phyloP scores from a whole-genome alignment of 2,797 vertebrate genomes.

The Erethizon dorsatum region DNA sequence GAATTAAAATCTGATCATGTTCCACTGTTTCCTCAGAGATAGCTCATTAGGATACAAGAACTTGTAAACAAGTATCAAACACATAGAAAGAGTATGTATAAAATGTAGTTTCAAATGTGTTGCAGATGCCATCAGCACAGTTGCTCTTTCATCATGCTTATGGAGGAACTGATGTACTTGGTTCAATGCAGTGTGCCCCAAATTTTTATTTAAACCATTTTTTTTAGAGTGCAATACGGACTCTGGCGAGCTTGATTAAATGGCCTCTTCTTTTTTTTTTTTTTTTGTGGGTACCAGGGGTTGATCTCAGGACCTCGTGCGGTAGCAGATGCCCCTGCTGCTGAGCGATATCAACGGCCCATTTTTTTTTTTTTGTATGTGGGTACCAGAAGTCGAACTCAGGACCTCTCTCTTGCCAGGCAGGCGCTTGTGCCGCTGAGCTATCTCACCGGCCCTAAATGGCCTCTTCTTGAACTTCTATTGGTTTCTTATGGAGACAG shows the following conservation, averaged over 20 bases:
- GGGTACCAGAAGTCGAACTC: too few relatives aligned
- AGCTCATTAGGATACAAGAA: background rate
- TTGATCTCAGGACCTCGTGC: too few relatives aligned
- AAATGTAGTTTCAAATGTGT: background rate
- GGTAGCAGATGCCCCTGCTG: too few relatives aligned
- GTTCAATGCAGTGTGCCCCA: background rate
- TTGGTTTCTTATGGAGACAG: background rate
- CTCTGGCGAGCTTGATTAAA: background rate
- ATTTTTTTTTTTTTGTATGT: too few relatives aligned
- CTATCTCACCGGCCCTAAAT: background rate
- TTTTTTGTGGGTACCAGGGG: too few relatives aligned
- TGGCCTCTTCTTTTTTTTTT: background rate
- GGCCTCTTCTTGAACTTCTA: background rate
- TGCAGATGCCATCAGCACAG: accelerated
- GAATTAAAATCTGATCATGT: conserved; percentile 44
- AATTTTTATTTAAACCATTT: background rate
- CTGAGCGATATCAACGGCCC: too few relatives aligned
- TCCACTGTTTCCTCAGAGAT: conserved; percentile 8
- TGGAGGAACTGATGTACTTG: background rate
- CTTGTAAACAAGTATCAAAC: background rate
- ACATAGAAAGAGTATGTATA: background rate
- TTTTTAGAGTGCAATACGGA: background rate
- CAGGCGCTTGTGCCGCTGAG: too few relatives aligned
- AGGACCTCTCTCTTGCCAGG: too few relatives aligned
- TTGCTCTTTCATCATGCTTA: background rate